Conservation (phyloP, 2,113 vertebrate genomes). For the Ranitomeya variabilis region DNA sequence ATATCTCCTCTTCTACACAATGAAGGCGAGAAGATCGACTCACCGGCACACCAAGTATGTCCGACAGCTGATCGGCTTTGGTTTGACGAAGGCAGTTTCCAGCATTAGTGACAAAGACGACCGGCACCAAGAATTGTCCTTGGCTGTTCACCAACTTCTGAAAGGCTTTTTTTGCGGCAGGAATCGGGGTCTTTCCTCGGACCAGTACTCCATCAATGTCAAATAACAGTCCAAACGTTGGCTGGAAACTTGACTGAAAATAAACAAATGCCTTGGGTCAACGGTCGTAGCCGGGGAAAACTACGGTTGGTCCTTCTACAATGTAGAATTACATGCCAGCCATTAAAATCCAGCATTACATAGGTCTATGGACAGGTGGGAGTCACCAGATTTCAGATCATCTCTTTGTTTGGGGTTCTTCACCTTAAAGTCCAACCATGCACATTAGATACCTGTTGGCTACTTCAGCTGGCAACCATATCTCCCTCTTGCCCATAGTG, state of each 20-base stretch:
- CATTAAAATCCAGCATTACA: not conserved
- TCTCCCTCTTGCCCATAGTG: too few species aligned
- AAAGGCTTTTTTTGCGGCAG: constrained; percentile 80
- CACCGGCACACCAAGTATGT: constrained; percentile 80
- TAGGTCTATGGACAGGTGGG: too few species aligned
- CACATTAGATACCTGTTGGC: too few species aligned
- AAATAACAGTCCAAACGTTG: constrained; percentile 81
- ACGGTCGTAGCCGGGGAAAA: not conserved
- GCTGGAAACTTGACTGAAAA: constrained; percentile 62
- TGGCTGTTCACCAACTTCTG: constrained; percentile 77
- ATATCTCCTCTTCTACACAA: not conserved
- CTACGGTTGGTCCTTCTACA: not conserved
- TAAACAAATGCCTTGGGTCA: not conserved
- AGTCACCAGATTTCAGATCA: too few species aligned
- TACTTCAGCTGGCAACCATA: too few species aligned
- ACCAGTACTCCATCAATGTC: constrained; percentile 88
- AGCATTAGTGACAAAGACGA: constrained; percentile 91
- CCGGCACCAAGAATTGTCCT: constrained; percentile 81
- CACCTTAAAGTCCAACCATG: too few species aligned
- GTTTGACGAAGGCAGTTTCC: constrained; percentile 82
- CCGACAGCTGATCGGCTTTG: constrained; percentile 84
- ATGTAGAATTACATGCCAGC: not conserved
- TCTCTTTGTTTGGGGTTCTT: too few species aligned
- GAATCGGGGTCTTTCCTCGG: constrained; percentile 79
- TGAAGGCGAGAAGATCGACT: constrained; percentile 65